Evolutionary conservation across 2,113 vertebrate species (phyloP), one percentile per base, ranked within the genome.

Genomic region (Oncorhynchus clarkii): DNA sequence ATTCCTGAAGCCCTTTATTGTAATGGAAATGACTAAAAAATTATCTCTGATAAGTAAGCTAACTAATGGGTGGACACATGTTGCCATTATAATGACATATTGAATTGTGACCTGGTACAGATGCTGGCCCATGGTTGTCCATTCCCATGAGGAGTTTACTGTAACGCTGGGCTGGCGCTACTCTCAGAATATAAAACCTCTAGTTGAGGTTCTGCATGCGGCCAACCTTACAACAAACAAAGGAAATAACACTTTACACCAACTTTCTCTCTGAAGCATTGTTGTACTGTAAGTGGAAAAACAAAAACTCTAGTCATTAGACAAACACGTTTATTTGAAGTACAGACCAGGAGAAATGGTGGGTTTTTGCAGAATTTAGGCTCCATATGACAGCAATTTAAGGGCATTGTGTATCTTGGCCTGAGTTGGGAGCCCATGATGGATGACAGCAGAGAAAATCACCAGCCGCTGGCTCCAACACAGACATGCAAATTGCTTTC

Each of bases 351-450:
- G 88, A 90, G 85, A 92, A 95, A 94, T 95, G 80, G 92, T 93
- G 93, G 93, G 89, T 96, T 95, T 95, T 95, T 89, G 84, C 74
- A 80, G 76, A 39, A 69, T 80, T 88, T 85, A 83, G 79, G 89
- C 94, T 94, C 92, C 96, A 95, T 94, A 96, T 96, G 95, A 96
- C 95, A 97, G 95, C 94, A 96, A 95, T 96, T 96, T 95, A 91
- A 94, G 92, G 93, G 93, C 92, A 94, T 94, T 96, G 95, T 96
- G 94, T 96, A 94, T 95, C 93, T 96, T 96, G 95, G 96, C 95
- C 90, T 84, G 83, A 93, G 91, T 91, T 77, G 75, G 74, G 88
- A 90, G 90, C 87, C 94, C 89, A 91, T 96, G 95, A 97, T 97
- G 95, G 95, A 97, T 96, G 95, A 94, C 95, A 90, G 89, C 93